These are phyloP conservation scores for Macquaria ambigua DNA, from an alignment of 2,113 vertebrate species.

Conservation along the genomic window DNA sequence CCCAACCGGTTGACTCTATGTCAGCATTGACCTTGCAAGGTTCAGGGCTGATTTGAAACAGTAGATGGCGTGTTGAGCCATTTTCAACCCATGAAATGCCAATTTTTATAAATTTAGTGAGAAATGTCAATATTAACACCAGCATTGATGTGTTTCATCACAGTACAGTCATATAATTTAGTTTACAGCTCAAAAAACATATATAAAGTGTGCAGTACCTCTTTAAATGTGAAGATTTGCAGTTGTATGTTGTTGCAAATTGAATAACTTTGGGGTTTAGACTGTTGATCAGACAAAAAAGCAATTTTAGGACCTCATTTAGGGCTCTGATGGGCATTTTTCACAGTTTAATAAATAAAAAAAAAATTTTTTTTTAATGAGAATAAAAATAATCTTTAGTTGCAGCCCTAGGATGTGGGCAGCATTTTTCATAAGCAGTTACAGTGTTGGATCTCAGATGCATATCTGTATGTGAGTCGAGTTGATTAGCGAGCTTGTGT, in stretches of 20 bases:
- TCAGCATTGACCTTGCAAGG: too few relatives aligned
- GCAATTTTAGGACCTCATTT: neutral
- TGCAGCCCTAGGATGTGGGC: neutral
- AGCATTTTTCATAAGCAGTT: constrained; percentile 7
- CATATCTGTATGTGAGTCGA: constrained; percentile 13
- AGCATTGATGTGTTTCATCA: too few relatives aligned
- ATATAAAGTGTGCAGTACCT: neutral
- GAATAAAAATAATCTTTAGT: constrained; percentile 1
- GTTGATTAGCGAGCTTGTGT: constrained; percentile 45
- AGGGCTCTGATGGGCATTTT: neutral
- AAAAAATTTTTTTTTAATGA: neutral
- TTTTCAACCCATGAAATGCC: too few relatives aligned
- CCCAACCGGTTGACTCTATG: too few relatives aligned
- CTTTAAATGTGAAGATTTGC: neutral
- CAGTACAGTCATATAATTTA: too few relatives aligned
- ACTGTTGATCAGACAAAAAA: neutral
- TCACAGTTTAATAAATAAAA: neutral
- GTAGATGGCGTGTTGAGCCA: too few relatives aligned
- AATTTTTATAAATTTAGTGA: too few relatives aligned
- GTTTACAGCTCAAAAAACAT: too few relatives aligned
- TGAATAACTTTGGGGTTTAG: neutral
- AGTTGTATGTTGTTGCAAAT: neutral
- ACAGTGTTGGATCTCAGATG: constrained; percentile 27
- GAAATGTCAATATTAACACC: too few relatives aligned
- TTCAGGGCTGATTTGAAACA: too few relatives aligned